Conservation (phyloP, 2,113 vertebrate species). For the Notarius lentiginosus region DNA sequence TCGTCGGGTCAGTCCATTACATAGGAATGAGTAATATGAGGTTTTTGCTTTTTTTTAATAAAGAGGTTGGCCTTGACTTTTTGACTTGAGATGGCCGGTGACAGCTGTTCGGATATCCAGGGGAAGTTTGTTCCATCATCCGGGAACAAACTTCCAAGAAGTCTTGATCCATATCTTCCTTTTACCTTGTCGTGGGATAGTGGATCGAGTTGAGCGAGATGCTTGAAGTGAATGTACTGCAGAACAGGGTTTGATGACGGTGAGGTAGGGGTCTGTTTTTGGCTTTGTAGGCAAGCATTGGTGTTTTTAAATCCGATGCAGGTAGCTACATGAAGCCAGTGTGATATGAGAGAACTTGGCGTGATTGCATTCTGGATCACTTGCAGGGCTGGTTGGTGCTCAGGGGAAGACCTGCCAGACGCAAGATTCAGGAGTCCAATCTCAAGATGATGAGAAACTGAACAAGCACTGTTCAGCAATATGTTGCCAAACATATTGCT, state of each 20-base stretch:
- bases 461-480: not conserved
- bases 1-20: not conserved
- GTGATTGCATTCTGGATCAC: not conserved
- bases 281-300: not conserved
- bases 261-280: not conserved
- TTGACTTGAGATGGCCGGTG: not conserved
- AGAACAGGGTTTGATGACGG: not conserved
- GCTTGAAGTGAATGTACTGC: not conserved
- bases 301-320: not conserved
- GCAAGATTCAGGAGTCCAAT: not conserved
- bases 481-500: not conserved
- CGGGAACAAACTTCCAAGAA: too few relatives aligned
- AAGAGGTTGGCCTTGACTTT: not conserved
- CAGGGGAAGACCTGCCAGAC: conserved; percentile 1
- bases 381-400: not conserved
- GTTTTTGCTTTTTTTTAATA: too few relatives aligned
- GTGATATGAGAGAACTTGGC: conserved; percentile 3
- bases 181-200: not conserved
- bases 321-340: not conserved
- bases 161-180: not conserved
- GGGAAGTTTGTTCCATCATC: not conserved
- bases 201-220: not conserved
- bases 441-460: not conserved
- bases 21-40: not conserved
- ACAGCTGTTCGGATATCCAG: not conserved